Conservation (phyloP, 2,888 invertebrate genomes). For the Crossocerus cetratus region DNA sequence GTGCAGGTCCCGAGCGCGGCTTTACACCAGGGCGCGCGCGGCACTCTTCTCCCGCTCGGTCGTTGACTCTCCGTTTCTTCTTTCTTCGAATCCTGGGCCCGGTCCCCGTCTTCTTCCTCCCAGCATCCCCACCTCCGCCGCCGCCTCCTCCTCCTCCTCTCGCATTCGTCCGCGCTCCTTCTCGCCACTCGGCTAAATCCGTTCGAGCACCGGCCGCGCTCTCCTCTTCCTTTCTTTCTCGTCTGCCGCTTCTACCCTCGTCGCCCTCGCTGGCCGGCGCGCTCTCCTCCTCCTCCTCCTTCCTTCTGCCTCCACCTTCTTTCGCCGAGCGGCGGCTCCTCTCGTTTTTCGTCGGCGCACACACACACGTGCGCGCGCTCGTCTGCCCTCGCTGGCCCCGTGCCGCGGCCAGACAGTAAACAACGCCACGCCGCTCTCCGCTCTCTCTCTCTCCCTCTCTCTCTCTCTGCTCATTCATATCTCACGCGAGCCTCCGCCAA, state of each 20-base stretch:
- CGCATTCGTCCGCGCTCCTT: conserved; percentile 20
- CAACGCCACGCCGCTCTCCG: conserved; percentile 67
- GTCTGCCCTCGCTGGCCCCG: neutral
- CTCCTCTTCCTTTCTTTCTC: conserved; percentile 5
- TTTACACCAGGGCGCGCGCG: conserved; percentile 60
- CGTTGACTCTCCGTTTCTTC: conserved; percentile 74
- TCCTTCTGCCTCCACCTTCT: conserved; percentile 7
- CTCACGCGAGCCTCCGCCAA: conserved; percentile 57
- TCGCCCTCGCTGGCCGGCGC: conserved; percentile 4
- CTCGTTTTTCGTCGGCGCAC: conserved; percentile 47
- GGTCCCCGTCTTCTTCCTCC: conserved; percentile 62
- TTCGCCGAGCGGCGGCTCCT: conserved; percentile 13
- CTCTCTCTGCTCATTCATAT: conserved; percentile 65
- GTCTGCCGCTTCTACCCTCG: conserved; percentile 12
- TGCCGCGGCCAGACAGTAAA: conserved; percentile 68
- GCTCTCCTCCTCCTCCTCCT: conserved; percentile 12
- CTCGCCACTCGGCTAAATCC: conserved; percentile 40
- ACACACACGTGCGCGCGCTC: neutral
- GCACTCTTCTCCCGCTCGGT: conserved; percentile 65
- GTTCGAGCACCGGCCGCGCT: conserved; percentile 17
- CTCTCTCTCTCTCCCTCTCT: no score
- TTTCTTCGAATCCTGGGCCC: conserved; percentile 72
- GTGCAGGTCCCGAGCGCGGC: conserved; percentile 58
- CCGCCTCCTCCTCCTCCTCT: conserved; percentile 40
- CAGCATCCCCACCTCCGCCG: conserved; percentile 51